Base-by-base conservation (phyloP, 2,113 vertebrate species). In the Pao palembangensis region DNA sequence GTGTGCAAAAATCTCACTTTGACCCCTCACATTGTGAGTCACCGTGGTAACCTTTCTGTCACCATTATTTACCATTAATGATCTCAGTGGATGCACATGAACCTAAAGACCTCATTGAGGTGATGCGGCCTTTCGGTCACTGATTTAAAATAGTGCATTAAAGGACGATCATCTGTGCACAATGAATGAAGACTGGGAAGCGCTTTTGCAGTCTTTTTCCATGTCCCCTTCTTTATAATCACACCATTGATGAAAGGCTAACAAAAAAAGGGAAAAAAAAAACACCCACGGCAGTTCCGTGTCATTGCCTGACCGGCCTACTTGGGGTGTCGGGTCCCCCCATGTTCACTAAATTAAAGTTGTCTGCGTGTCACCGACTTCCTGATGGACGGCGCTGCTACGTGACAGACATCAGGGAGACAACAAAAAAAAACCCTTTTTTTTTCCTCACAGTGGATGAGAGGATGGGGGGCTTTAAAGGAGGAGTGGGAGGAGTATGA, bases 321-420 rank as follows among this genome's bases (percentile, higher is more conserved):
- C 70, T 81, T 51, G 46, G 67, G 55, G 42, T 19, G 71, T 21
- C 57, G 70, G 84, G 76, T 80, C 69, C 71, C 80, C 76, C 73
- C 64, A 58, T 82, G 63, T 71, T 71, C 76, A 80, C 55, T 66
- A 82, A 88, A 83, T 87, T 78, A 82, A 89, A 84, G 79, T 75
- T 71, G 72, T 79, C 75, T 42, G 21, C 28, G 13, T 80, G 88
- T 86, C 88, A 88, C 21, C 57, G 64, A 72, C 63, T 75, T 28
- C 43, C 53, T 91, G 91, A 92, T 90, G 83, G 84, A 91, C 75
- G 75, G 84, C 79, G 78, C 71, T 69, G 73, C 71, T 82, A 75
- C 90, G 89, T 92, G 90, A 86, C 86, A 64, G 73, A 84, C 67
- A 67, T 60, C 51, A 80, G 66, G 67, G 79, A 72, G 73, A 59